Conservation (phyloP, 2,113 vertebrate species). For the Emydura subglobosa region DNA sequence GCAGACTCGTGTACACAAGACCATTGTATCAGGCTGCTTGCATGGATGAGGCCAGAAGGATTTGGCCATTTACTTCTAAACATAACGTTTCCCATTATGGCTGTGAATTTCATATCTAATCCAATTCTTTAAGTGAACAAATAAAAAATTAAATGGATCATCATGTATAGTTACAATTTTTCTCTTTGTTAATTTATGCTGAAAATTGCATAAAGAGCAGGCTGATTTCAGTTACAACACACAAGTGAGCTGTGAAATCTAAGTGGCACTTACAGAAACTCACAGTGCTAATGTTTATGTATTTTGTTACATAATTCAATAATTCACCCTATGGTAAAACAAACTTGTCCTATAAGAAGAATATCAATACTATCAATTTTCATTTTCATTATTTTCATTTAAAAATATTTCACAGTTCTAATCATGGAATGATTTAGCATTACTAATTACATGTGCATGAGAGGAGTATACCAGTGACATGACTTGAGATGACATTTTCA, state of each 20-base stretch:
- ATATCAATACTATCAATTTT: conserved; percentile 52
- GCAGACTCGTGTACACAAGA: not conserved
- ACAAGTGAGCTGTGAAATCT: not conserved
- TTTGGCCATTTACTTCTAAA: not conserved
- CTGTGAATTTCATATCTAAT: not conserved
- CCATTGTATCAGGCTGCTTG: not conserved
- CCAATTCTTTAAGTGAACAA: not conserved
- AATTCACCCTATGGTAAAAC: not conserved
- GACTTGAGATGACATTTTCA: conserved; percentile 73
- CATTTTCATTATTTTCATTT: conserved; percentile 4
- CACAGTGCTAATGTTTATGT: not conserved
- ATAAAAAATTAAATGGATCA: not conserved
- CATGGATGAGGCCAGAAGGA: not conserved
- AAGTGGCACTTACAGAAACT: not conserved
- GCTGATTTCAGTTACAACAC: not conserved
- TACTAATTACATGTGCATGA: conserved; percentile 66
- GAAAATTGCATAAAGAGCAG: not conserved
- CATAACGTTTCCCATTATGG: not conserved
- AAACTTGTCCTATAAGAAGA: not conserved
- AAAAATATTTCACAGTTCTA: conserved; percentile 83
- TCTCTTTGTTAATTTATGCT: not conserved
- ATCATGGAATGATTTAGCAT: conserved; percentile 75
- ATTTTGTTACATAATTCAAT: not conserved
- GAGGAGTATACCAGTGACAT: conserved; percentile 75
- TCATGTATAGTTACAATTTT: not conserved